A percentile compares a stretch with the other conserved stretches of the same genome.
Evolutionary conservation across 1,140 invertebrate species (phyloP).

Genomic region (Drosophila lacertosa): DNA sequence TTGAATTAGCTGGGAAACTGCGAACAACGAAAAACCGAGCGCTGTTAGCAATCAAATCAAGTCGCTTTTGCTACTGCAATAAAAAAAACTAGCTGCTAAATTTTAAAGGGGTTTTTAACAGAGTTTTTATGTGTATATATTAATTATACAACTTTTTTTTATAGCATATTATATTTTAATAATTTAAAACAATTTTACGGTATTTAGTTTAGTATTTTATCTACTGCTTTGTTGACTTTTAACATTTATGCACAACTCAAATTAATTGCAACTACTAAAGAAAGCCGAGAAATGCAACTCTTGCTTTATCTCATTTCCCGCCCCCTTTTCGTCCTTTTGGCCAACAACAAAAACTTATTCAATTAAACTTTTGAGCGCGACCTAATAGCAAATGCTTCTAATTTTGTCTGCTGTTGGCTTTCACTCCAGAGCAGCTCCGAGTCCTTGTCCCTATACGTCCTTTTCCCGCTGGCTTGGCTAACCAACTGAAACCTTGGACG

Average conservation of each 20-base stretch:
- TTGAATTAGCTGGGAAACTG: slow-evolving; percentile 72
- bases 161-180: too few species aligned
- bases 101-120: background rate
- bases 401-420: slow-evolving; percentile 13
- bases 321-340: slow-evolving; percentile 3
- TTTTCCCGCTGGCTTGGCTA: background rate
- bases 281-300: slow-evolving; percentile 36
- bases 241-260: slow-evolving; percentile 63
- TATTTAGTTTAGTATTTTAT: too few species aligned
- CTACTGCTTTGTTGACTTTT: too few species aligned
- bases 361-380: slow-evolving; percentile 71
- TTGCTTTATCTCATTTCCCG: background rate
- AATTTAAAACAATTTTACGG: too few species aligned
- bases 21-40: slow-evolving; percentile 3
- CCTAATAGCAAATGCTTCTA: slow-evolving; percentile 64
- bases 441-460: background rate
- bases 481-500: slow-evolving; percentile 42
- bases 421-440: background rate
- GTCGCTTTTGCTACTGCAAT: background rate
- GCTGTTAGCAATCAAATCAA: slow-evolving; percentile 5
- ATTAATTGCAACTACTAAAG: slow-evolving; percentile 60
- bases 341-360: slow-evolving; percentile 67
- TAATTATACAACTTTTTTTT: too few species aligned
- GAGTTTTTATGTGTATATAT: background rate
- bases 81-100: background rate